Base-by-base conservation (phyloP, 2,888 invertebrate genomes). In the Tinea semifulvella region DNA sequence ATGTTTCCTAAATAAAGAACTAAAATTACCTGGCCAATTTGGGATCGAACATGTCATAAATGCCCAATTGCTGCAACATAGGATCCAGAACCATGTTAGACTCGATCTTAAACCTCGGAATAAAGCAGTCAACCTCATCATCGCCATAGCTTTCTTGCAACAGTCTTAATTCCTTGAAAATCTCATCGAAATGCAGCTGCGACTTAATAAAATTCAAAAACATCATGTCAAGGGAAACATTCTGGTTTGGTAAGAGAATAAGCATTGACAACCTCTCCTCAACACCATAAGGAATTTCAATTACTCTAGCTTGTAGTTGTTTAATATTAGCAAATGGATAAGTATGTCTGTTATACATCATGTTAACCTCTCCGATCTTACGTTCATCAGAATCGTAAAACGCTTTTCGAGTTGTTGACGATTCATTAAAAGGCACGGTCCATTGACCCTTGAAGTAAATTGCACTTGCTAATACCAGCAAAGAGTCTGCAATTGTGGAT, bases 371-470 rank as follows among this genome's bases (percentile, higher is more conserved):
- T 1, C 85, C 85, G 14, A 80, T 61, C 44, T 72, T 58, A 4
- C 64, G 58, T 5, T 81, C 83, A 2, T 73, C 61, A 40, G 85
- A 85, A 54, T 86, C 75, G 48, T 72, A 84, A 55, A 89, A 90
- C 0, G 82, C 66, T 51, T 81, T 76, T 43, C 56, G 56, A 1
- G 54, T 56, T 1, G 89, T 89, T 1, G 65, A 68, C 0, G 83
- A 66, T 3, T 54, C 51, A 50, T 89, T 86, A 52, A 90, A 90
- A 0, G 87, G 88, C 4, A 72, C 57, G 42, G 82, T 76, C 91
- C 91, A 91, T 47, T 84, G 80, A 0, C 89, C 90, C 66, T 88
- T 89, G 60, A 91, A 91, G 59, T 84, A 89, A 14, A 90, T 60
- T 1, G 88, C 85, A 51, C 89, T 89, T 0, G 87, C 76, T 48